phyloP scores from a whole-genome alignment of 2,888 invertebrate genomes.

The Perizoma affinitatum region DNA sequence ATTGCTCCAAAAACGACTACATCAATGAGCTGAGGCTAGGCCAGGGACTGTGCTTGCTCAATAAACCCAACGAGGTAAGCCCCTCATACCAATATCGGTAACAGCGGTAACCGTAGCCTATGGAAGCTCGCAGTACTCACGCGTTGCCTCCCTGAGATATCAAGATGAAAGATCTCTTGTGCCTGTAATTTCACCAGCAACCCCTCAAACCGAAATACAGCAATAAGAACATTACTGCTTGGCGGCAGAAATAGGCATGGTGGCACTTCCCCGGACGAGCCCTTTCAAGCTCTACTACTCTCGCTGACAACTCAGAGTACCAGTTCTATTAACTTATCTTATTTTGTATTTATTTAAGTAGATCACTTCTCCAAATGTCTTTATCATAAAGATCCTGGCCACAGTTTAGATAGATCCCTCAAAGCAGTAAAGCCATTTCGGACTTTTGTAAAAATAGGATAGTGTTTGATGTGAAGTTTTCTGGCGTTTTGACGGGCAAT shows the following conservation, averaged over 20 bases:
- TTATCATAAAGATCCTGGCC: constrained; percentile 14
- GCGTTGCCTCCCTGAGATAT: no score
- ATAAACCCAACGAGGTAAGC: constrained; percentile 95
- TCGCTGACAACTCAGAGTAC: no score
- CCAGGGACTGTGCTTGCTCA: constrained; percentile 95
- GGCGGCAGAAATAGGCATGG: no score
- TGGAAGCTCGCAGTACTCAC: not conserved
- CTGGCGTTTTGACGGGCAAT: not conserved
- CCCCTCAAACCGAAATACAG: no score
- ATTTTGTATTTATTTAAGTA: not conserved
- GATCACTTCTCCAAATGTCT: constrained; percentile 6
- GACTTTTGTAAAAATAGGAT: not conserved
- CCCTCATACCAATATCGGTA: not conserved
- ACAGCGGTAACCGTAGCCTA: not conserved
- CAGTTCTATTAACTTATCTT: no score
- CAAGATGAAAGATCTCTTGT: no score
- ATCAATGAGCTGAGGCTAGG: constrained; percentile 93
- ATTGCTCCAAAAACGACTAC: constrained; percentile 96
- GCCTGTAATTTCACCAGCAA: no score
- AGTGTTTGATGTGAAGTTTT: not conserved
- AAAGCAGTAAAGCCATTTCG: constrained; percentile 1
- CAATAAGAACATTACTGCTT: no score
- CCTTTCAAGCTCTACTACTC: no score
- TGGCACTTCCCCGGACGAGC: no score
- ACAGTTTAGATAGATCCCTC: constrained; percentile 6